Conservation (phyloP, 2,888 invertebrate genomes). For the Siphlonurus alternatus region DNA sequence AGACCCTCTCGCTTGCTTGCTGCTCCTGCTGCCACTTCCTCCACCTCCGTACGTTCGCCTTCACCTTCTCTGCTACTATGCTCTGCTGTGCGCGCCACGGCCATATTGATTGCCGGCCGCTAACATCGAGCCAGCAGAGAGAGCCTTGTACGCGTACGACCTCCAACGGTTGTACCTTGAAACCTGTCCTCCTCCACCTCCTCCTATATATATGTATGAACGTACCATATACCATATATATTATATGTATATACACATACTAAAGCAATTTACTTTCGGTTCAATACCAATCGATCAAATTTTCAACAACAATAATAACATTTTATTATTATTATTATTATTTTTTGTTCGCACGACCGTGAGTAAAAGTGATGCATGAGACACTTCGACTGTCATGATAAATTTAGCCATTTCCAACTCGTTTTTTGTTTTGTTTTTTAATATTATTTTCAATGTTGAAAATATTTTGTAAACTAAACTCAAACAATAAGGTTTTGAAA, state of each 20-base stretch:
- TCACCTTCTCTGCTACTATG: background rate
- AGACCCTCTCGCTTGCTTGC: background rate
- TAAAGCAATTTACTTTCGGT: background rate
- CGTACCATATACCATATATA: too few species aligned
- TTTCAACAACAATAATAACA: background rate
- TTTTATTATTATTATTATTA: too few species aligned
- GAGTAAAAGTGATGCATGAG: background rate
- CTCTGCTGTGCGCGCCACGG: background rate
- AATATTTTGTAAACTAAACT: too few species aligned
- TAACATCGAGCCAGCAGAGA: background rate
- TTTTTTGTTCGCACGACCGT: background rate
- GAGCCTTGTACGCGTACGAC: background rate
- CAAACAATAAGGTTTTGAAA: too few species aligned
- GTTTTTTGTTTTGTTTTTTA: background rate
- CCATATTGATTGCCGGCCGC: background rate
- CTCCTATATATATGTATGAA: background rate
- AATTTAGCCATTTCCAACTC: background rate
- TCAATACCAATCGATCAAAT: background rate
- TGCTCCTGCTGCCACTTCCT: background rate
- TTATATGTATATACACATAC: too few species aligned
- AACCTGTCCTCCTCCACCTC: background rate
- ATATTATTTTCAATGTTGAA: too few species aligned
- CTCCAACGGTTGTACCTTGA: background rate
- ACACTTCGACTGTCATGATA: background rate
- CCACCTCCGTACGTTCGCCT: background rate